phyloP scores from a whole-genome alignment of 2,797 vertebrate species.

The Danio jaintianensis region DNA sequence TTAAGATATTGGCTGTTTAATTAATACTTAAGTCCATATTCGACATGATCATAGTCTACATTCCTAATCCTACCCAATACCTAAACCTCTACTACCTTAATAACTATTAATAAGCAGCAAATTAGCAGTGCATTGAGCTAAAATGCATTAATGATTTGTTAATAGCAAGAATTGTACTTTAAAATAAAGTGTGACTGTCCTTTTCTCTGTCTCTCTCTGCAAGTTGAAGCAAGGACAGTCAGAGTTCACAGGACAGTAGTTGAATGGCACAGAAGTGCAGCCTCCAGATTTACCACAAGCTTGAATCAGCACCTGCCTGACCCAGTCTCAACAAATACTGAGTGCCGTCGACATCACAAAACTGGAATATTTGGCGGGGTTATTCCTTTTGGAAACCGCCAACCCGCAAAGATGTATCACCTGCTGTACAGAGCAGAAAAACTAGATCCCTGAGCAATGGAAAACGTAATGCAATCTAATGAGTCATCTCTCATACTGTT shows the following conservation, averaged over 20 bases:
- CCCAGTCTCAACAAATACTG: slow-evolving; percentile 47
- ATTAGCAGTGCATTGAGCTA: too few species aligned
- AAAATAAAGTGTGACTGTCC: too few species aligned
- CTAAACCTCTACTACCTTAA: too few species aligned
- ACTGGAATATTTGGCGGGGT: slow-evolving; percentile 18
- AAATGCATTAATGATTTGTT: too few species aligned
- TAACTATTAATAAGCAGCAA: too few species aligned
- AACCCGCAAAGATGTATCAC: slow-evolving; percentile 31
- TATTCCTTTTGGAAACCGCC: not conserved
- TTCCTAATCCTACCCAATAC: too few species aligned
- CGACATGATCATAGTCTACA: too few species aligned
- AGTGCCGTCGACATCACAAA: slow-evolving; percentile 31
- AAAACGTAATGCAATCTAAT: slow-evolving; percentile 26
- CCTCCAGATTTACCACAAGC: slow-evolving; percentile 13
- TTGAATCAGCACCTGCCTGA: slow-evolving; percentile 43
- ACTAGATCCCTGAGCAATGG: slow-evolving; percentile 43
- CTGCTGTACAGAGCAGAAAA: slow-evolving; percentile 12
- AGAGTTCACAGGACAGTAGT: not conserved
- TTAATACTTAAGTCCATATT: too few species aligned
- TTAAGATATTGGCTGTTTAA: too few species aligned
- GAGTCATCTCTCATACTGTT: slow-evolving; percentile 32
- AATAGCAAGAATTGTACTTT: too few species aligned
- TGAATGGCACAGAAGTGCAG: slow-evolving; percentile 14
- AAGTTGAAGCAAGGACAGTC: not conserved
- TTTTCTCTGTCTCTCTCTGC: not conserved